Evolutionary conservation across 2,797 vertebrate genomes (phyloP).

Genomic region (Corythornis leucogaster): DNA sequence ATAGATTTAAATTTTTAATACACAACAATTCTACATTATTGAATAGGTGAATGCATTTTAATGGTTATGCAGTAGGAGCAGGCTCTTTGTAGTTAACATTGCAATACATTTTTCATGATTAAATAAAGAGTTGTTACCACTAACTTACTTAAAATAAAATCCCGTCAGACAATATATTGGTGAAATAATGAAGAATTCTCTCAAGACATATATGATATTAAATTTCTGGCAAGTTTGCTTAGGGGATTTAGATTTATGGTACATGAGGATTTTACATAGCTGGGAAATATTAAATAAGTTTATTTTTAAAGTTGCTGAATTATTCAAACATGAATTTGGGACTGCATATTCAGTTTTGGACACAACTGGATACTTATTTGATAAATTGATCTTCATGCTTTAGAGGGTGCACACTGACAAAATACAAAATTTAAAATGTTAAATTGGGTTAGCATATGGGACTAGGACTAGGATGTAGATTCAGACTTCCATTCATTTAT

Average conservation of each 20-base stretch:
- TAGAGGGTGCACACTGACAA: neutral
- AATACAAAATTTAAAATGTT: neutral
- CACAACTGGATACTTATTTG: neutral
- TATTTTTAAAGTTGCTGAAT: neutral
- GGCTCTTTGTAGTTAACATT: conserved; percentile 39
- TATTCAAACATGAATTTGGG: neutral
- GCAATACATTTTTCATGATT: conserved; percentile 40
- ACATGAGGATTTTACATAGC: neutral
- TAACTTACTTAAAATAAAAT: conserved; percentile 28
- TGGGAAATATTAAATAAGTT: neutral
- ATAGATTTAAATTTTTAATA: conserved; percentile 70
- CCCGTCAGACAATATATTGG: neutral
- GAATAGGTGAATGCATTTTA: conserved; percentile 57
- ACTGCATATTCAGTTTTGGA: neutral
- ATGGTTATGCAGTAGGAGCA: conserved; percentile 36
- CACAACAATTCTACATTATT: conserved; percentile 65
- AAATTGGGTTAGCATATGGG: neutral
- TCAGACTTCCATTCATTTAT: neutral
- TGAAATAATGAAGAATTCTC: neutral
- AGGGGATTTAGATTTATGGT: neutral
- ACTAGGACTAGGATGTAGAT: neutral
- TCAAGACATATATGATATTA: neutral
- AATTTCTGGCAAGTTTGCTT: neutral
- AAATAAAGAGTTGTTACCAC: conserved; percentile 44
- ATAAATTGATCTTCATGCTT: neutral